Evolutionary conservation across 2,113 vertebrate genomes (phyloP).

Genomic region (Anguilla rostrata): DNA sequence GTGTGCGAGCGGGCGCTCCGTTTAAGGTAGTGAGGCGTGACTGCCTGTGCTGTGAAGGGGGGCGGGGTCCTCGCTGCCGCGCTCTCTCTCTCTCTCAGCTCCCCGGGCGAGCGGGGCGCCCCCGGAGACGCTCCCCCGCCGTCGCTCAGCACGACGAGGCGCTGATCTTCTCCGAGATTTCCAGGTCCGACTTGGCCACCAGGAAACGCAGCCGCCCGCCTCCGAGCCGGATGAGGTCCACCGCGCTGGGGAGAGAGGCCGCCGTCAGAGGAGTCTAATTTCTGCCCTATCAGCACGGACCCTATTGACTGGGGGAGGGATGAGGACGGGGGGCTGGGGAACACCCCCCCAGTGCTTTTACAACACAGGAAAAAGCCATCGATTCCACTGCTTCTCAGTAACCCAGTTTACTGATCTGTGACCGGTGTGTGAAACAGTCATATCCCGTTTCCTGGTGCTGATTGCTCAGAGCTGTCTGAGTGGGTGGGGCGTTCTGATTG

Average conservation of each 20-base stretch:
- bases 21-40: conserved; percentile 1
- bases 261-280: conserved; percentile 8
- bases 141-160: conserved; percentile 74
- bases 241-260: conserved; percentile 70
- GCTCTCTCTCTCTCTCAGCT: background rate
- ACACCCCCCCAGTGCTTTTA: background rate
- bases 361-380: conserved; percentile 2
- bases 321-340: background rate
- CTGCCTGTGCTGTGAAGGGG: background rate
- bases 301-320: background rate
- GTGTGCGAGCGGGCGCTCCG: background rate
- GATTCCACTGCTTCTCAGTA: background rate
- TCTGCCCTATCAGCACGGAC: background rate
- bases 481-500: background rate
- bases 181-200: conserved; percentile 86
- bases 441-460: background rate
- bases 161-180: conserved; percentile 86
- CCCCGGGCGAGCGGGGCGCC: background rate
- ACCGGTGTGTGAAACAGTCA: no score
- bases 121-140: background rate
- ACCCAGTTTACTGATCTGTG: conserved; percentile 9
- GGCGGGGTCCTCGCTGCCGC: background rate
- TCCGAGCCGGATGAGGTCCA: conserved; percentile 88
- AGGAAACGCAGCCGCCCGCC: conserved; percentile 87
- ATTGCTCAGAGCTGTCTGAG: background rate